Base-by-base conservation (phyloP, 2,113 vertebrate species). In the Xyrauchen texanus region DNA sequence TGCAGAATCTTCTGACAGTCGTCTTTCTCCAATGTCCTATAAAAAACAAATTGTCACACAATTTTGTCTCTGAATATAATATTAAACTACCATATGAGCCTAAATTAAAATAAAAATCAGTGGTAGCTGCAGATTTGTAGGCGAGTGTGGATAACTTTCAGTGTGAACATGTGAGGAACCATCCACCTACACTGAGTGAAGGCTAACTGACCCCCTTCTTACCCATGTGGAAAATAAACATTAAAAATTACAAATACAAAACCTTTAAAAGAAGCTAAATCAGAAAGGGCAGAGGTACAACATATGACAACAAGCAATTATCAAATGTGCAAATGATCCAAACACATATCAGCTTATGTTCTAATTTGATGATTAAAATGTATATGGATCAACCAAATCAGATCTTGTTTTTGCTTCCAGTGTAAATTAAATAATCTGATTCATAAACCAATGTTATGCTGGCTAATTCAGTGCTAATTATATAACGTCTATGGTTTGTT, bases 21-120 rank as follows among this genome's bases (percentile, higher is more conserved):
- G 88, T 80, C 91, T 86, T 0, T 92, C 86, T 62, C 75, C 88
- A 4, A 83, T 62, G 44, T 93, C 91, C 93, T 93, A 11, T 68
- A 85, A 52, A 12, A 11, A 65, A n/a, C n/a, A n/a, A n/a, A n/a
- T n/a, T n/a, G n/a, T n/a, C n/a, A n/a, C n/a, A n/a, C n/a, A n/a
- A n/a, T 58, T 58, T 12, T 58, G 5, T 58, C 13, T 58, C 1
- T 58, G 55, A 34, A 34, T 34, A 34, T 34, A 34, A 34, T 34
- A 34, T 34, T 34, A 34, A 34, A 34, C 21, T 60, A 7, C 55
- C n/a, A 58, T 6, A 58, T 58, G 55, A 63, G 7, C 13, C 46
- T 34, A 51, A 57, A 79, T 66, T 5, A 21, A 53, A 57, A 49
- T 49, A 57, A 79, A 68, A 21, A 62, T 74, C 71, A 51, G 4